Conservation (phyloP, 2,888 invertebrate species). For the Dolichomitus sp. region DNA sequence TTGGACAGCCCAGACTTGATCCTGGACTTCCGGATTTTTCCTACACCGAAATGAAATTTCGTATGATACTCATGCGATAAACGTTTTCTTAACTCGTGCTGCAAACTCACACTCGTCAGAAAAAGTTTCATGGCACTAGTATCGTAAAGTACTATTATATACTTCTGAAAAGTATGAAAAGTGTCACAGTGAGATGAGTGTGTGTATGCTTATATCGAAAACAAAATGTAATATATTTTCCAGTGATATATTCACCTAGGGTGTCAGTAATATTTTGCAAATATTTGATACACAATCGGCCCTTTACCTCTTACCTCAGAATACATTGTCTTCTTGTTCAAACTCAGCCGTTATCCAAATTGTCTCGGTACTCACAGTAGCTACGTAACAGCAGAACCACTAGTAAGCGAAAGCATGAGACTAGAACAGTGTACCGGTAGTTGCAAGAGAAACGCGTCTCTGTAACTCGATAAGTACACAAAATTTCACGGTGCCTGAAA, state of each 20-base stretch:
- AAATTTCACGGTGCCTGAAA: not conserved
- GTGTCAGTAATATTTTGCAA: constrained; percentile 74
- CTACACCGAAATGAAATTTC: too few species aligned
- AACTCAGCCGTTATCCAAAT: constrained; percentile 1
- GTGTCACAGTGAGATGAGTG: not conserved
- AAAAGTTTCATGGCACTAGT: too few species aligned
- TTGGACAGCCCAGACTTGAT: too few species aligned
- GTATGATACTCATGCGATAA: too few species aligned
- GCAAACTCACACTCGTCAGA: too few species aligned
- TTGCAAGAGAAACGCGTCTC: not conserved
- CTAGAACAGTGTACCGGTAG: not conserved
- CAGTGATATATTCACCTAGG: constrained; percentile 31
- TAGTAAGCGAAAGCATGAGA: not conserved
- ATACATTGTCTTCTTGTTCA: not conserved
- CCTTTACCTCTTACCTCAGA: constrained; percentile 21
- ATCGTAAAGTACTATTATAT: too few species aligned
- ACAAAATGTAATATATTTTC: constrained; percentile 42
- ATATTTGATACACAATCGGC: constrained; percentile 76
- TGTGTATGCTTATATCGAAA: not conserved
- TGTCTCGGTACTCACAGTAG: constrained; percentile 9
- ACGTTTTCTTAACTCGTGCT: too few species aligned
- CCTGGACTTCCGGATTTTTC: too few species aligned
- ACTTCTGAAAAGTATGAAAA: too few species aligned
- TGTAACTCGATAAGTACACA: constrained; percentile 1
- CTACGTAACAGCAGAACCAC: not conserved